phyloP scores from a whole-genome alignment of 2,113 vertebrate species.

The Poicephalus meyeri region DNA sequence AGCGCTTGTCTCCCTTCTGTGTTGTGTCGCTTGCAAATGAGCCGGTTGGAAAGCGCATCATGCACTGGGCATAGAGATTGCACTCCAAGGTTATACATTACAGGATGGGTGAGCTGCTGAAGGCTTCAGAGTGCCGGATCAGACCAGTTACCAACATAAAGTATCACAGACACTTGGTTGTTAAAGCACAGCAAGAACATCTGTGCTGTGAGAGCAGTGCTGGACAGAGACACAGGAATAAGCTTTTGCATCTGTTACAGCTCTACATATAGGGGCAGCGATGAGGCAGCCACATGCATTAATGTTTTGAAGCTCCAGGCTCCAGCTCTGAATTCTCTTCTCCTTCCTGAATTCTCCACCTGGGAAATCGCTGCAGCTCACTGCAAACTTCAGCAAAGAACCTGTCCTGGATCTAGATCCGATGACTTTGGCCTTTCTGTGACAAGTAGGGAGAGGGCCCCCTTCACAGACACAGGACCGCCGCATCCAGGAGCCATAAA shows the following conservation, averaged over 20 bases:
- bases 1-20: fast-evolving
- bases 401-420: neutral
- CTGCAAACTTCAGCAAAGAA: neutral
- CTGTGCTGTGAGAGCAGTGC: neutral
- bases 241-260: neutral
- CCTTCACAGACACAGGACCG: neutral
- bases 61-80: neutral
- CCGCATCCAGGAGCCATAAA: neutral
- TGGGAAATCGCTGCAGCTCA: neutral
- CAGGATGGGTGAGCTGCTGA: neutral
- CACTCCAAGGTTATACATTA: neutral
- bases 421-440: neutral
- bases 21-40: neutral
- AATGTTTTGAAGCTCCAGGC: neutral
- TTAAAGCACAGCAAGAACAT: neutral
- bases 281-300: neutral
- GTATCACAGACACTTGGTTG: fast-evolving
- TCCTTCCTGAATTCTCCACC: neutral
- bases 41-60: neutral
- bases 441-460: neutral
- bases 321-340: neutral
- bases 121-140: neutral
- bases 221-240: conserved; percentile 17
- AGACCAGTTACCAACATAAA: neutral
- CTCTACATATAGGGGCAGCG: neutral